Percentiles rank a stretch among this genome's conserved stretches.
Conservation (phyloP, 2,888 invertebrate species). For the Torymus auratus region DNA sequence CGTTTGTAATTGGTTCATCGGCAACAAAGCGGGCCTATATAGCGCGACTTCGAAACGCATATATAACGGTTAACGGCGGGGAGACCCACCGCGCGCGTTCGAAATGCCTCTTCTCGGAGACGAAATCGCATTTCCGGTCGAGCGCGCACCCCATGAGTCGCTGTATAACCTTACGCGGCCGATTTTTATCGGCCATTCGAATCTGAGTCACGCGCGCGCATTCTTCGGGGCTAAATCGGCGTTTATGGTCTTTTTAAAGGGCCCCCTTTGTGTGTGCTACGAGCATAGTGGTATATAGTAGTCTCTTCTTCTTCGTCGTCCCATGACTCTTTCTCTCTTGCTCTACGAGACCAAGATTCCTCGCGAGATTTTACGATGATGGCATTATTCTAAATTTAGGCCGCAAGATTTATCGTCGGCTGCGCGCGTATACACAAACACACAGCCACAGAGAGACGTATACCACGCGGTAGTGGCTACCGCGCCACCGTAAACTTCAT, state of each 20-base stretch:
- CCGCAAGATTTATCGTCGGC: conserved; percentile 30
- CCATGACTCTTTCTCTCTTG: background rate
- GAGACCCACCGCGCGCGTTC: background rate
- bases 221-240: conserved; percentile 24
- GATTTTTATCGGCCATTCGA: conserved; percentile 39
- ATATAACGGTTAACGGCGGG: conserved; percentile 10
- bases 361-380: conserved; percentile 32
- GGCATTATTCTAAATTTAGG: conserved; percentile 44
- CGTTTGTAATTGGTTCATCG: conserved; percentile 25
- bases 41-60: background rate
- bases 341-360: conserved; percentile 13
- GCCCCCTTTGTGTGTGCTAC: conserved; percentile 17
- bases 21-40: background rate
- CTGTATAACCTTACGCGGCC: background rate
- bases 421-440: background rate
- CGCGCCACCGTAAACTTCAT: conserved; percentile 10
- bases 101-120: background rate
- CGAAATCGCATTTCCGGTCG: conserved; percentile 38
- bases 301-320: too few species aligned
- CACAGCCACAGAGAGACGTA: too few species aligned
- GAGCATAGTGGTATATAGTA: too few species aligned
- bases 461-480: background rate
- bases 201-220: conserved; percentile 40
- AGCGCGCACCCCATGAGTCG: too few species aligned
- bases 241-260: conserved; percentile 44